Base-by-base conservation (phyloP, 2,888 invertebrate genomes). In the Drosophila affinis region DNA sequence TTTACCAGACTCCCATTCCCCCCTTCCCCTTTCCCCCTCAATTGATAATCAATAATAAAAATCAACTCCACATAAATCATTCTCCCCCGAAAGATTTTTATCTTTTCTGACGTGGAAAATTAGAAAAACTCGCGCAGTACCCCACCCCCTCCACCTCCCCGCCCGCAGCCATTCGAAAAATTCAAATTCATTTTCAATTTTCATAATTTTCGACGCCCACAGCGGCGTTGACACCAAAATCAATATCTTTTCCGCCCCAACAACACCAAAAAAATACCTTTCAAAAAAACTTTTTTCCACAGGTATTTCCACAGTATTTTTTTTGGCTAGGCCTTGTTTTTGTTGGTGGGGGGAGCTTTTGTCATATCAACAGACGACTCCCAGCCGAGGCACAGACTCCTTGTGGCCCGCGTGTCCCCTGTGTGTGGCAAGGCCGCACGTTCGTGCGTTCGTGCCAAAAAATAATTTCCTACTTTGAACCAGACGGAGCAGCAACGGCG, bases 151-250 rank as follows among this genome's bases (percentile, higher is more conserved):
- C 6, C 27, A n/a, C n/a, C 24, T 6, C 6, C 34, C 44, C 9
- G 18, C 21, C 39, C 34, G 12, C 4, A n/a, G 46, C 52, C 27
- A 18, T 6, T 9, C 17, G 29, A 21, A 21, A 60, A 39, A 58
- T 57, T 64, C 73, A 76, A 78, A 74, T 82, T 82, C 78, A 83
- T 88, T 88, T 87, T 89, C 83, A 88, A 89, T 88, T 85, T 89
- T 87, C 88, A 88, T 84, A 88, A 82, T 84, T 83, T 76, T 60
- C 29, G 69, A 39, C 62, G 74, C 57, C 62, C 72, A 72, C 47
- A 46, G 44, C 71, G 76, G 72, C 71, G 62, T 58, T 75, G 63
- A 75, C 76, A 73, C 59, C 53, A 83, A 83, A 83, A 83, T 83
- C 83, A 86, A 83, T 83, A 72, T 63, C 70, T 62, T 21, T 47